A percentile compares a stretch with the other conserved stretches of the same genome.
Conservation (phyloP, 2,797 vertebrate species). For the Rhinoraja longicauda region DNA sequence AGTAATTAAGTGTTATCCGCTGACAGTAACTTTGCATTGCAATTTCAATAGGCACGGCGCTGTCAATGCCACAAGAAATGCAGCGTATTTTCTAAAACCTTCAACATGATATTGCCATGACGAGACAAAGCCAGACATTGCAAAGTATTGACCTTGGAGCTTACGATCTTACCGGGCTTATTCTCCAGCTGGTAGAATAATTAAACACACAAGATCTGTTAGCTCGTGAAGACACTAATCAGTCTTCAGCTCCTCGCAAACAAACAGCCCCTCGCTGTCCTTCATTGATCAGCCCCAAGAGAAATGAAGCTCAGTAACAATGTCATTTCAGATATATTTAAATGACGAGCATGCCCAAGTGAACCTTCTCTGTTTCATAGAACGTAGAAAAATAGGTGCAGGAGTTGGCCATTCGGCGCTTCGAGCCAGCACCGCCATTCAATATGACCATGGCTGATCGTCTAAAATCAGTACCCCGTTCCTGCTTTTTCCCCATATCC, state of each 20-base stretch:
- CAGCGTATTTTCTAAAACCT: not conserved
- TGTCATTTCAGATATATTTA: not conserved
- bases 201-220: not conserved
- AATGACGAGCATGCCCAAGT: not conserved
- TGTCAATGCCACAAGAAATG: not conserved
- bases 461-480: too few relatives aligned
- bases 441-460: too few relatives aligned
- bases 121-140: not conserved
- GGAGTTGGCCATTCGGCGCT: too few relatives aligned
- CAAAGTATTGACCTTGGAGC: not conserved
- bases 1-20: not conserved
- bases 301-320: not conserved
- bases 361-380: not conserved
- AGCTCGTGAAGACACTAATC: not conserved
- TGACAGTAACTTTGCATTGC: not conserved
- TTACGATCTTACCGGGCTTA: conserved; percentile 1
- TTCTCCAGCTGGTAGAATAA: not conserved
- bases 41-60: not conserved
- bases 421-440: too few relatives aligned
- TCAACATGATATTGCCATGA: not conserved
- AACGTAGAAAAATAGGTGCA: too few relatives aligned
- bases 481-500: too few relatives aligned
- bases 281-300: not conserved
- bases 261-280: not conserved
- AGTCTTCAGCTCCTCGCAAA: not conserved